phyloP scores from a whole-genome alignment of 2,888 invertebrate genomes.

The Torymus texanus region DNA sequence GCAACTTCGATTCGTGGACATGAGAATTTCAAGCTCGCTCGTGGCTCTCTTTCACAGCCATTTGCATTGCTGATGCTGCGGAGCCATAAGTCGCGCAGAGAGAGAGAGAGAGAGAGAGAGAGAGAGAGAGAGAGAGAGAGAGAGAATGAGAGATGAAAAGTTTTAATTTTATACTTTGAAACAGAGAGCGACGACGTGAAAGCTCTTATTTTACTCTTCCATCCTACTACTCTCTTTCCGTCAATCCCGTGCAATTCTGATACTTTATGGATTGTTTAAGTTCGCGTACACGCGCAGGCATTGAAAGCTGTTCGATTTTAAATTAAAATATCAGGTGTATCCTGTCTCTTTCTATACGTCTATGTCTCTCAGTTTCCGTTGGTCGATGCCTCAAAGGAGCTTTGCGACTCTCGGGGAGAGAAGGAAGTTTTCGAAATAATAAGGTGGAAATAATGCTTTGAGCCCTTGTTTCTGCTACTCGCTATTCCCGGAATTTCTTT shows the following conservation, averaged over 20 bases:
- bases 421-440: not conserved
- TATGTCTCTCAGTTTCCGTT: not conserved
- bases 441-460: no score
- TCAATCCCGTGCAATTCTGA: slow-evolving; percentile 10
- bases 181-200: slow-evolving; percentile 13
- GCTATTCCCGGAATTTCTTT: no score
- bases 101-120: no score
- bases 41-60: not conserved
- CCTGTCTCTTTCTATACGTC: not conserved
- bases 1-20: slow-evolving; percentile 39
- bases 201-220: slow-evolving; percentile 36
- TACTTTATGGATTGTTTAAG: slow-evolving; percentile 27
- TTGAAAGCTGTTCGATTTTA: slow-evolving; percentile 23
- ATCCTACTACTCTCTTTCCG: not conserved
- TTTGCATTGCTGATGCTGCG: slow-evolving; percentile 45
- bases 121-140: no score
- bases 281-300: not conserved
- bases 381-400: not conserved
- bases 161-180: slow-evolving; percentile 50
- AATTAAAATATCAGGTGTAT: slow-evolving; percentile 23
- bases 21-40: slow-evolving; percentile 26
- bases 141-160: slow-evolving; percentile 19
- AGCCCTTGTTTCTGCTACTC: no score
- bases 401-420: not conserved
- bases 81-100: slow-evolving; percentile 7